These are phyloP conservation scores for Drosophila nikananu DNA, from an alignment of 1,140 invertebrate genomes.

Conservation along the genomic window DNA sequence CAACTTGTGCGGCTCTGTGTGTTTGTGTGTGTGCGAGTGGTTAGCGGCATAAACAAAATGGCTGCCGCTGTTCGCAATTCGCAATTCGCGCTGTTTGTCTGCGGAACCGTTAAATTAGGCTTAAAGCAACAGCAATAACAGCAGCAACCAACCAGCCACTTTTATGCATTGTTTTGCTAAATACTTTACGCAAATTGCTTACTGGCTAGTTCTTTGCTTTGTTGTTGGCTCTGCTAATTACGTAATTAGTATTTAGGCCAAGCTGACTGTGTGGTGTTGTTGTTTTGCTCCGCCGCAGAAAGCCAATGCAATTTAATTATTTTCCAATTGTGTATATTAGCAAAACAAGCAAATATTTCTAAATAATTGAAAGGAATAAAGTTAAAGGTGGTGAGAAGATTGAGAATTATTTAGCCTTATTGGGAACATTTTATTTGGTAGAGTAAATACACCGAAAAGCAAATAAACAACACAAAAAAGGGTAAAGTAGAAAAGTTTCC, in stretches of 20 bases:
- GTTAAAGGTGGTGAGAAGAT: not conserved
- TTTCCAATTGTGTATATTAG: conserved; percentile 4
- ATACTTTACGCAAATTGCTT: conserved; percentile 65
- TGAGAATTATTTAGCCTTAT: too few relatives aligned
- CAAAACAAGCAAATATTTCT: not conserved
- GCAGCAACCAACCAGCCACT: conserved; percentile 31
- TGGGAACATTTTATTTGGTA: not conserved
- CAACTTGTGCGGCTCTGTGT: conserved; percentile 18
- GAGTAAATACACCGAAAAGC: too few relatives aligned
- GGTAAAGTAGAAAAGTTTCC: too few relatives aligned
- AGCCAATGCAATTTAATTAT: conserved; percentile 16
- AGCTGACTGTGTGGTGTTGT: conserved; percentile 19
- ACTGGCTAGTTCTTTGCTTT: conserved; percentile 4
- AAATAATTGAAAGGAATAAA: not conserved
- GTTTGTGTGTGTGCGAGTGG: conserved; percentile 45
- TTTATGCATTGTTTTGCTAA: conserved; percentile 67
- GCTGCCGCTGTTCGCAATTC: conserved; percentile 52
- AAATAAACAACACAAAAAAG: too few relatives aligned
- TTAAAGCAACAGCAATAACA: conserved; percentile 61
- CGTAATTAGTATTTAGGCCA: conserved; percentile 53
- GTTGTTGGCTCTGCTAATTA: conserved; percentile 66
- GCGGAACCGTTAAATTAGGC: conserved; percentile 72
- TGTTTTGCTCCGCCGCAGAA: conserved; percentile 5
- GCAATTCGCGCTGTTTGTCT: conserved; percentile 63
- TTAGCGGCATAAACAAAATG: conserved; percentile 71